Conservation (phyloP, 2,888 invertebrate genomes). For the Pinctada fucata region DNA sequence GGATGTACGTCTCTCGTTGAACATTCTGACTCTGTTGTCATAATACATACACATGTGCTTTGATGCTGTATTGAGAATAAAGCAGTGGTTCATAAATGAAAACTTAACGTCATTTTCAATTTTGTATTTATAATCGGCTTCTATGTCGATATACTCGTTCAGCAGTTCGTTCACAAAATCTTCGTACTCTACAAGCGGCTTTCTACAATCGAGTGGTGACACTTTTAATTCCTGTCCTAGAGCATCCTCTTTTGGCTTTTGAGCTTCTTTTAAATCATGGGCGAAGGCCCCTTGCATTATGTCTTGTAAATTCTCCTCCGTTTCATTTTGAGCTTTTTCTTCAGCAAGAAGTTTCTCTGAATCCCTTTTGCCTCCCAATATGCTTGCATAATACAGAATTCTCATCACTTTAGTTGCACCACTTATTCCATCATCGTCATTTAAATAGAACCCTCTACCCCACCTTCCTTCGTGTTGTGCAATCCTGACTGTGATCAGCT, state of each 20-base stretch:
- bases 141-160: constrained; percentile 95
- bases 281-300: constrained; percentile 68
- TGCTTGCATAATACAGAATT: constrained; percentile 85
- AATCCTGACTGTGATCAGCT: constrained; percentile 90
- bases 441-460: constrained; percentile 82
- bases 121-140: constrained; percentile 93
- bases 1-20: constrained; percentile 91
- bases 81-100: constrained; percentile 93
- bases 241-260: constrained; percentile 70
- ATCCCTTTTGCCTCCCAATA: constrained; percentile 84
- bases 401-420: constrained; percentile 93
- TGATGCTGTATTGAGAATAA: constrained; percentile 93
- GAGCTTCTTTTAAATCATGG: constrained; percentile 72
- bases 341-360: constrained; percentile 63
- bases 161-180: constrained; percentile 97
- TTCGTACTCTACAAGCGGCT: constrained; percentile 89
- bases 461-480: constrained; percentile 83
- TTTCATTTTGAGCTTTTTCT: constrained; percentile 63
- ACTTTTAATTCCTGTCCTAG: constrained; percentile 86
- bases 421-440: constrained; percentile 90
- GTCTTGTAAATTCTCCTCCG: constrained; percentile 57
- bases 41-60: constrained; percentile 94
- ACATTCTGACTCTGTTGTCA: constrained; percentile 96
- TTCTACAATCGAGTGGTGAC: constrained; percentile 87
- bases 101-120: constrained; percentile 79